phyloP scores from a whole-genome alignment of 2,113 vertebrate species.

The Vidua chalybeata region DNA sequence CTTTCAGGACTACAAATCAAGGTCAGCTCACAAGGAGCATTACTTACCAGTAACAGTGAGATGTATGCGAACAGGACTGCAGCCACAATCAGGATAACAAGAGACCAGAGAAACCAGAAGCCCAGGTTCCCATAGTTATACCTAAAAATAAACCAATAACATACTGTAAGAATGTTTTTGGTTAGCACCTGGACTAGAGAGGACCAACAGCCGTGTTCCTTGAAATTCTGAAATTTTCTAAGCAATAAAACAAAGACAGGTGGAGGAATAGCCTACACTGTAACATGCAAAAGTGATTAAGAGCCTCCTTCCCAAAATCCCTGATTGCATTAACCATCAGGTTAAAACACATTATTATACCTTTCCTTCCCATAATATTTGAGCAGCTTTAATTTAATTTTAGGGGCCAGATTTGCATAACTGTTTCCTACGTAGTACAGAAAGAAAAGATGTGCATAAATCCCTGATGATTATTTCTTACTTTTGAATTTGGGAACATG shows the following conservation, averaged over 20 bases:
- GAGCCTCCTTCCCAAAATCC: background rate
- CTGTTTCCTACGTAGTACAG: background rate
- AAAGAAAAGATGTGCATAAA: background rate
- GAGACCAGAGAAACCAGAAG: constrained; percentile 88
- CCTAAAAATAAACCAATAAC: constrained; percentile 62
- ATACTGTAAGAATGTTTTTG: background rate
- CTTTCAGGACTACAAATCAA: background rate
- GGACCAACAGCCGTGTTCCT: background rate
- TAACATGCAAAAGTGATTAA: background rate
- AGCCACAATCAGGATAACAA: constrained; percentile 78
- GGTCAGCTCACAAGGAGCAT: background rate
- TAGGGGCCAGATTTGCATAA: background rate
- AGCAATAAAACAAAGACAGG: background rate
- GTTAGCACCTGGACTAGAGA: background rate
- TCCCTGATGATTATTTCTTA: background rate
- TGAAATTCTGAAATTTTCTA: background rate
- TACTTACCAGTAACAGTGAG: constrained; percentile 80
- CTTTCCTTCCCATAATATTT: background rate
- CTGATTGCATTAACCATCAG: background rate
- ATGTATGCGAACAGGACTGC: constrained; percentile 79
- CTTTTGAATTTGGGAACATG: background rate
- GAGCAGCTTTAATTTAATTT: background rate
- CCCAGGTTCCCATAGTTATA: constrained; percentile 80
- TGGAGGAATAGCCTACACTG: background rate
- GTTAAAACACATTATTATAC: background rate